Base-by-base conservation (phyloP, 2,797 vertebrate genomes). In the Mus caroli region DNA sequence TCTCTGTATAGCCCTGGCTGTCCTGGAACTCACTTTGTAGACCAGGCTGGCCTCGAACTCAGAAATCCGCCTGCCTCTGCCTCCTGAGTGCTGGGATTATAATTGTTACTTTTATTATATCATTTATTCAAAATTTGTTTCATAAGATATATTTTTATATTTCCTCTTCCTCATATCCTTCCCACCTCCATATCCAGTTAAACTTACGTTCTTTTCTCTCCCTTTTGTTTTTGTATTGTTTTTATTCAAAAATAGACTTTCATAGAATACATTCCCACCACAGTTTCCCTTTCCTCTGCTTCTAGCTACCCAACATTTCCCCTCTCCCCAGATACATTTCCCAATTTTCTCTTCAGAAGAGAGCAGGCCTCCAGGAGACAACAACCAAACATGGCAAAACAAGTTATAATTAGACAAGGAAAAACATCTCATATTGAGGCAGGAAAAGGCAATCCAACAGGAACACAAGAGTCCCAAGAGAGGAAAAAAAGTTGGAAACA, bases 341-440 rank as follows among this genome's bases (percentile, higher is more conserved):
- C 34, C 52, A n/a, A 1, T 37, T 58, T n/a, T 37, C 20, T 37
- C 34, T 24, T 58, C 11, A 56, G 54, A 40, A 82, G 58, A 58
- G 22, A 82, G 12, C 79, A 58, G 77, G 6, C 20, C 12, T 40
- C 2, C n/a, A 40, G 40, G n/a, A 58, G n/a, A 58, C 12, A 58
- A 58, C 54, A 37, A 1, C 6, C n/a, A 82, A 58, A 40, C n/a
- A 40, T 3, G 34, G 7, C 20, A 37, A 58, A 82, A 37, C 54
- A 58, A 58, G 52, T 4, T 3, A 37, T 22, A 54, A 80, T 56
- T 37, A 37, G 12, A 58, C 20, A 80, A 37, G 20, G 6, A 82
- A 82, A 58, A 40, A 1, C 1, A 1, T 24, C 2, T 60, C 24
- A 26, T 40, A 26, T 2, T 1, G 1, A 82, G 12, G 6, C 22